These are phyloP conservation scores for Taurulus bubalis DNA, from an alignment of 2,113 vertebrate species.

Conservation along the genomic window DNA sequence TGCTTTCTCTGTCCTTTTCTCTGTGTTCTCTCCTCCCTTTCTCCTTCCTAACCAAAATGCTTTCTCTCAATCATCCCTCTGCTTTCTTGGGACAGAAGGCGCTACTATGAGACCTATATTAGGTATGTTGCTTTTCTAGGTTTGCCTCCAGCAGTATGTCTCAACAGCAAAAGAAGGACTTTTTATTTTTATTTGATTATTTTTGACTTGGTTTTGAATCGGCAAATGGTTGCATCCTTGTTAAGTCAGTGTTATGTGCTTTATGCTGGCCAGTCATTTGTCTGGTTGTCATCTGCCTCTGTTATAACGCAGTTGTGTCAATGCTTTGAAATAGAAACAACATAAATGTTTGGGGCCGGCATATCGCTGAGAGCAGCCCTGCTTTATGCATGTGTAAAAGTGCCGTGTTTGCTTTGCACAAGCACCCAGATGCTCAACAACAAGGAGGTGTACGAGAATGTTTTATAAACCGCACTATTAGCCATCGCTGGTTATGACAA, in stretches of 20 bases:
- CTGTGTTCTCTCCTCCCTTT: constrained; percentile 70
- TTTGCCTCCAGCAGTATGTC: constrained; percentile 63
- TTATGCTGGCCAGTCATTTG: constrained; percentile 58
- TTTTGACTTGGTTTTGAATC: constrained; percentile 52
- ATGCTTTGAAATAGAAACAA: constrained; percentile 3
- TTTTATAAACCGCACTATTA: not conserved
- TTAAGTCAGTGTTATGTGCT: constrained; percentile 39
- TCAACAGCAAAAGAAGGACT: constrained; percentile 31
- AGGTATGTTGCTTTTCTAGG: constrained; percentile 89
- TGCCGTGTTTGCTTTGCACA: constrained; percentile 58
- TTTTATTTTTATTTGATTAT: constrained; percentile 33
- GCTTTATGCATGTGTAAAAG: constrained; percentile 73
- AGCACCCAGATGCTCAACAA: constrained; percentile 35
- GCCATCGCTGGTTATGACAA: not conserved
- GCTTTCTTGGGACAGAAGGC: constrained; percentile 92
- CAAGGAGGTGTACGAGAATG: constrained; percentile 26
- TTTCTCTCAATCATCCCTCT: constrained; percentile 85
- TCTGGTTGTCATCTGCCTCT: constrained; percentile 8
- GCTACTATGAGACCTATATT: constrained; percentile 98
- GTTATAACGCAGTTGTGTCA: constrained; percentile 22
- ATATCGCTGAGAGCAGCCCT: constrained; percentile 56
- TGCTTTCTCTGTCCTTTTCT: constrained; percentile 46
- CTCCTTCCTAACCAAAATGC: constrained; percentile 80
- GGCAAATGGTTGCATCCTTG: constrained; percentile 60
- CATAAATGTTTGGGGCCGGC: constrained; percentile 50